phyloP scores from a whole-genome alignment of 2,113 vertebrate species.

The Proterorhinus semilunaris region DNA sequence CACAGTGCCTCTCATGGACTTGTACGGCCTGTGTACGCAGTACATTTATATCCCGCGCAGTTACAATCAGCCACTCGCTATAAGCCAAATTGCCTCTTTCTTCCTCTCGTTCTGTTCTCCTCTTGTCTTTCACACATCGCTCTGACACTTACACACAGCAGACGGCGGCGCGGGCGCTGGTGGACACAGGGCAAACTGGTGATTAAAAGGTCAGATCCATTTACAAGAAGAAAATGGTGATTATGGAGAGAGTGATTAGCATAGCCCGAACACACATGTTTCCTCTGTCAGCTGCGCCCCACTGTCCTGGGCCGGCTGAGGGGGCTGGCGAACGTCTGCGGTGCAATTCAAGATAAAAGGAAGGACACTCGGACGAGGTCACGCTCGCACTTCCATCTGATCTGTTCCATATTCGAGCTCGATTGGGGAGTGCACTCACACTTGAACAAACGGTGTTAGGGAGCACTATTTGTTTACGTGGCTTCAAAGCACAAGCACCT shows the following conservation, averaged over 20 bases:
- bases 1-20: not conserved
- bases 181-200: conserved; percentile 36
- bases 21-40: conserved; percentile 11
- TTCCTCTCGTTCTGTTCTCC: conserved; percentile 7
- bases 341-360: not conserved
- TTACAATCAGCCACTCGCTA: conserved; percentile 30
- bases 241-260: conserved; percentile 55
- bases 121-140: conserved; percentile 4
- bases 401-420: too few species aligned
- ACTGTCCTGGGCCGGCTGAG: conserved; percentile 1
- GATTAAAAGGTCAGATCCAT: conserved; percentile 65
- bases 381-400: too few species aligned
- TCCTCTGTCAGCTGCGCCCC: not conserved
- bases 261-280: conserved; percentile 19
- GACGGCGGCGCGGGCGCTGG: conserved; percentile 10
- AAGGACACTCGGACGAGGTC: not conserved
- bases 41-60: conserved; percentile 53
- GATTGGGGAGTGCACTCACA: too few species aligned
- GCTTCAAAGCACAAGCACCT: too few species aligned
- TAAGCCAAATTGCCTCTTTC: conserved; percentile 59
- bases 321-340: not conserved
- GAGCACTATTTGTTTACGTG: too few species aligned
- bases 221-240: conserved; percentile 57
- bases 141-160: conserved; percentile 1
- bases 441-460: too few species aligned